Evolutionary conservation across 2,113 vertebrate genomes (phyloP).

Genomic region (Dolichallabes microphthalmus): DNA sequence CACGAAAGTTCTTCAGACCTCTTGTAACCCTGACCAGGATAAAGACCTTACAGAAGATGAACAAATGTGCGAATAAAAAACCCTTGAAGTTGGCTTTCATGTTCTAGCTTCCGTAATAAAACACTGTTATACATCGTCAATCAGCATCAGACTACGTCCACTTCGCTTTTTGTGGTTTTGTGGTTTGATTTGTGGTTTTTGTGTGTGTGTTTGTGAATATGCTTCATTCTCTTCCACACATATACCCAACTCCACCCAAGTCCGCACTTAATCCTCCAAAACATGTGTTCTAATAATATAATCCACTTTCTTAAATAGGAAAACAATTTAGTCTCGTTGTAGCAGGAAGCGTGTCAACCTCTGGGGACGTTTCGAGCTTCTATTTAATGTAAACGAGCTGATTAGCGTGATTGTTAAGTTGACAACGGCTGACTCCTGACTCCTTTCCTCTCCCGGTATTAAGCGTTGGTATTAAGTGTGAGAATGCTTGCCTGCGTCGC

Average conservation of each 20-base stretch:
- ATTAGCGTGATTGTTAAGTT: slow-evolving; percentile 49
- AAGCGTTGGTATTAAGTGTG: slow-evolving; percentile 21
- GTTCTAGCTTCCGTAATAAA: background rate
- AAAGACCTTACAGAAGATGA: background rate
- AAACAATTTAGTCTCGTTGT: slow-evolving; percentile 47
- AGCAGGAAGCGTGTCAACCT: slow-evolving; percentile 32
- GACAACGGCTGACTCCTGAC: slow-evolving; percentile 37
- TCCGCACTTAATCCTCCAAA: slow-evolving; percentile 33
- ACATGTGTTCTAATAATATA: slow-evolving; percentile 51
- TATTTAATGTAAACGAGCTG: slow-evolving; percentile 42
- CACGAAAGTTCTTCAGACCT: background rate
- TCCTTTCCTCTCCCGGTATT: slow-evolving; percentile 17
- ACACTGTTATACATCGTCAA: background rate
- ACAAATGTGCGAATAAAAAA: background rate
- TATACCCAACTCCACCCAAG: slow-evolving; percentile 12
- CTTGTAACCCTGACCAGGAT: background rate
- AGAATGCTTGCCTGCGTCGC: slow-evolving; percentile 23
- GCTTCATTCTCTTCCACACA: slow-evolving; percentile 21
- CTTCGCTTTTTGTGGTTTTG: background rate
- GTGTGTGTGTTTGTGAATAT: background rate
- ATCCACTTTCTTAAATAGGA: slow-evolving; percentile 48
- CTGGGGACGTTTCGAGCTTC: slow-evolving; percentile 17
- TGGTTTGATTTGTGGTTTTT: too few relatives aligned
- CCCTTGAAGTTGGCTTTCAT: background rate
- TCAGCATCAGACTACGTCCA: background rate